Percentiles rank a stretch among this genome's conserved stretches.
Conservation (phyloP, 64 coral and sea anemone genomes). For the Montipora sp. region DNA sequence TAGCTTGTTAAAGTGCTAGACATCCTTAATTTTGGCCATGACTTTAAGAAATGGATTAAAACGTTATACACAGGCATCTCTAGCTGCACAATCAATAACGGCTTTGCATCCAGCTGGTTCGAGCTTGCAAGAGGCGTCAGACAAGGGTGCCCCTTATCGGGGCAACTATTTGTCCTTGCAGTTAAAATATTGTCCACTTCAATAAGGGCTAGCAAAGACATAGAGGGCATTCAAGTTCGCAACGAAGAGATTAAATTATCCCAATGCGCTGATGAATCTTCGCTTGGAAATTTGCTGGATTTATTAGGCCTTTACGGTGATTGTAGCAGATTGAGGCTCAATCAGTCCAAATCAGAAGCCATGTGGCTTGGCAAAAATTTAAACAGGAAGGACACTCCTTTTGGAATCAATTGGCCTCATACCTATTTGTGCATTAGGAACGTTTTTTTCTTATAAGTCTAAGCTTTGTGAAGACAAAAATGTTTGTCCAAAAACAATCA, state of each 20-base stretch:
- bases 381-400: no score
- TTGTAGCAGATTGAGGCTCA: neutral
- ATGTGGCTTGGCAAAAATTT: no score
- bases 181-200: neutral
- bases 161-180: neutral
- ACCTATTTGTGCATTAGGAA: no score
- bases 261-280: neutral
- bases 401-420: no score
- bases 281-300: neutral
- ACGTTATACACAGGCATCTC: no score
- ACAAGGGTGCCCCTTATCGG: neutral
- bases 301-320: neutral
- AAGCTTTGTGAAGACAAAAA: no score
- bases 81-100: neutral
- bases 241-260: conserved; percentile 9
- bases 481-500: no score
- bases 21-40: neutral
- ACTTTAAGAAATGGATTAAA: neutral
- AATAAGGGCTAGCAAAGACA: no score
- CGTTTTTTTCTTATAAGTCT: no score
- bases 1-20: neutral
- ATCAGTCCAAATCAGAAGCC: neutral
- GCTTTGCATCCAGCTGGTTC: neutral
- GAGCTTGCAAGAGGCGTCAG: neutral
- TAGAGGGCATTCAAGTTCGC: no score